These are phyloP conservation scores for Amphiprion clarkii DNA, from an alignment of 2,797 vertebrate genomes.

Conservation along the genomic window DNA sequence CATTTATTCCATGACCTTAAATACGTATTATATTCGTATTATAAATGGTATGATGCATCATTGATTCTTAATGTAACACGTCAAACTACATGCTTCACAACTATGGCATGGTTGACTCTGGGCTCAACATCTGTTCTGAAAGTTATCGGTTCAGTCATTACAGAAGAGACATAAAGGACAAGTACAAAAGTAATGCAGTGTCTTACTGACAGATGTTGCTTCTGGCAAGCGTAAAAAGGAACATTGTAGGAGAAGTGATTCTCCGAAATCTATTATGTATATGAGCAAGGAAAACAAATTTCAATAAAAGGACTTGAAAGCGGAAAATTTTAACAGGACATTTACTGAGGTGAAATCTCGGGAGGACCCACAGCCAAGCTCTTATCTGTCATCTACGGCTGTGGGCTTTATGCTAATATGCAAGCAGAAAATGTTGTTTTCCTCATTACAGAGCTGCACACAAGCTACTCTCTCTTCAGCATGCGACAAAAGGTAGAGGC, in stretches of 20 bases:
- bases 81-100: not conserved
- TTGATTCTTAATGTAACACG: conserved; percentile 6
- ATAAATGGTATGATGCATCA: not conserved
- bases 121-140: conserved; percentile 17
- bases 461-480: conserved; percentile 21
- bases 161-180: conserved; percentile 24
- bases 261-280: conserved; percentile 9
- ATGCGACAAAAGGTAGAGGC: conserved; percentile 7
- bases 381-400: conserved; percentile 57
- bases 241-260: not conserved
- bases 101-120: conserved; percentile 4
- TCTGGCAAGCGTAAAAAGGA: conserved; percentile 10
- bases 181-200: conserved; percentile 19
- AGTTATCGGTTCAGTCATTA: conserved; percentile 29
- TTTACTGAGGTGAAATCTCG: conserved; percentile 27
- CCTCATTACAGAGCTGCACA: conserved; percentile 14
- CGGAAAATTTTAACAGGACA: conserved; percentile 8
- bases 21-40: no score
- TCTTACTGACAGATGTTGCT: conserved; percentile 29
- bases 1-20: not conserved
- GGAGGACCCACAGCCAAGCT: conserved; percentile 6
- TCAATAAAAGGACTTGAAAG: conserved; percentile 8
- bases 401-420: conserved; percentile 40
- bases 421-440: conserved; percentile 32
- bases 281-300: conserved; percentile 10